Base-by-base conservation (phyloP, 2,797 vertebrate genomes). In the Bradypodion ventrale region DNA sequence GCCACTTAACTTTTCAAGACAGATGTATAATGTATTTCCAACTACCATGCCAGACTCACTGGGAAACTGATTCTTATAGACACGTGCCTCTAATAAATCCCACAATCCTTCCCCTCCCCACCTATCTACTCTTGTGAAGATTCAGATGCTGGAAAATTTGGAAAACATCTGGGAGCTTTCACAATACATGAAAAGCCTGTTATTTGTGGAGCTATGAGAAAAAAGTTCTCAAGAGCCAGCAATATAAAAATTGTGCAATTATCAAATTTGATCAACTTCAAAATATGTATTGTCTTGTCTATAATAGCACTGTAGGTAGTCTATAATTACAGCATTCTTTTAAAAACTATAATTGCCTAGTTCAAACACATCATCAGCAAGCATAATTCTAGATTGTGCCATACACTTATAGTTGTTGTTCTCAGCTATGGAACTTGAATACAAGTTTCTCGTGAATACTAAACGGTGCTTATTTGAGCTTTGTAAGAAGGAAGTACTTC, bases 241-340 rank as follows among this genome's bases (percentile, higher is more conserved):
- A 66, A 70, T 63, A 70, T 49, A 76, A 77, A 85, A 82, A 70
- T 6, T 7, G 56, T 56, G 35, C 59, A 82, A 85, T 85, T 85
- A 85, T 63, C 62, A 85, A 85, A 85, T 85, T 82, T 85, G 65
- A 85, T 82, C 84, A 81, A 81, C 84, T 85, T 85, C 78, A 85
- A 82, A 23, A 82, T 85, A 85, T 82, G 77, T 72, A 85, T 82
- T 82, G 74, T 82, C 79, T 85, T 85, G 65, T 85, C 73, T 85
- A 82, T 85, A 85, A 85, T 82, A 85, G 80, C 75, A 82, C 65
- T 46, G 52, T 85, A 85, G 84, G 84, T 85, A 85, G 70, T 74
- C 73, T 85, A 82, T 81, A 85, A 82, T 85, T 82, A 82, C 68
- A 72, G n/a, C 29, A 42, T 46, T 72, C 72, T 56, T 81, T 85